A percentile compares a stretch with the other conserved stretches of the same genome.
These are phyloP conservation scores for Ophion ellenae DNA, from an alignment of 2,888 invertebrate species.

Conservation along the genomic window DNA sequence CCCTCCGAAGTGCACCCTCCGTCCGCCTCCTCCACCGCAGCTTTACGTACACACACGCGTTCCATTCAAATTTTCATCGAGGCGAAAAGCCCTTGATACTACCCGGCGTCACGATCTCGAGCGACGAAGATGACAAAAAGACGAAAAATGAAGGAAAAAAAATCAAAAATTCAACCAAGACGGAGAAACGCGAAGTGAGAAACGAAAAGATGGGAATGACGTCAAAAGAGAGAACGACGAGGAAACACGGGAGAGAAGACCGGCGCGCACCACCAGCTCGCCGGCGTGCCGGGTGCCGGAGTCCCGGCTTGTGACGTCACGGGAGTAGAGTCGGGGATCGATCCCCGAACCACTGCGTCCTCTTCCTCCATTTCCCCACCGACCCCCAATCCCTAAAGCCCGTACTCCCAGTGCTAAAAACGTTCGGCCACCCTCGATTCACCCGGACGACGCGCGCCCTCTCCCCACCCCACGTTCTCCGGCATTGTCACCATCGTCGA, in stretches of 20 bases:
- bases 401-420: conserved; percentile 79
- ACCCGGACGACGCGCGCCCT: conserved; percentile 59
- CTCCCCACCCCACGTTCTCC: conserved; percentile 16
- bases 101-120: background rate
- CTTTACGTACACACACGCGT: background rate
- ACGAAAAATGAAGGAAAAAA: background rate
- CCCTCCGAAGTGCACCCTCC: conserved; percentile 40
- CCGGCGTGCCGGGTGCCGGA: conserved; percentile 73
- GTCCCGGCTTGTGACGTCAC: conserved; percentile 81
- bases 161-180: background rate
- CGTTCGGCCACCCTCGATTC: conserved; percentile 74
- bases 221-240: conserved; percentile 17
- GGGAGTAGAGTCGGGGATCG: conserved; percentile 81
- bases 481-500: conserved; percentile 10
- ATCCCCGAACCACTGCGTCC: conserved; percentile 77
- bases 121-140: background rate
- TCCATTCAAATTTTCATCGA: conserved; percentile 43
- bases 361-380: conserved; percentile 60
- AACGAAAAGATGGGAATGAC: conserved; percentile 9
- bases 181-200: background rate
- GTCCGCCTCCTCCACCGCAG: background rate
- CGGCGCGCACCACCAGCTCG: conserved; percentile 67
- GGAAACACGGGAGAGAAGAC: conserved; percentile 52
- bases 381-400: conserved; percentile 66
- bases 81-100: background rate